Conservation (phyloP, 2,888 invertebrate genomes). For the Caenorhabditis doughertyi region DNA sequence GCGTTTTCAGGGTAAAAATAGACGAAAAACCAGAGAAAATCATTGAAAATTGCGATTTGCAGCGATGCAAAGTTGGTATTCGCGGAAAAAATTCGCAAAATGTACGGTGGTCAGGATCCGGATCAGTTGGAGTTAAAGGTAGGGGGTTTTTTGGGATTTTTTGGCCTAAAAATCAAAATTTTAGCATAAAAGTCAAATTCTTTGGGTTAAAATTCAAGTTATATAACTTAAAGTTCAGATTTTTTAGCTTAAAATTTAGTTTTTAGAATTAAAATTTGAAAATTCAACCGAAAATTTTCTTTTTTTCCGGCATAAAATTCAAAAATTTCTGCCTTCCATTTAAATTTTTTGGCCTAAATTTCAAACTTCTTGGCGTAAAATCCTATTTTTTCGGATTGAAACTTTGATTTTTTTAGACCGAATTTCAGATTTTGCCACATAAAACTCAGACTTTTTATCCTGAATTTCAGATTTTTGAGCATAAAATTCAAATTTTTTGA, state of each 20-base stretch:
- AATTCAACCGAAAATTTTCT: too few relatives aligned
- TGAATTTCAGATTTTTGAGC: background rate
- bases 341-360: background rate
- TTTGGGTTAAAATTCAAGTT: too few relatives aligned
- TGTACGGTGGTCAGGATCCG: background rate
- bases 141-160: background rate
- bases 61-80: conserved; percentile 16
- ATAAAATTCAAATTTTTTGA: conserved; percentile 1
- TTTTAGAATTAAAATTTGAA: background rate
- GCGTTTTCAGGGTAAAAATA: background rate
- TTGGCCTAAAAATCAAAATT: background rate
- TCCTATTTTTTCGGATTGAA: too few relatives aligned
- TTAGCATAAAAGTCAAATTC: background rate
- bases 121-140: conserved; percentile 3
- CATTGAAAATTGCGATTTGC: background rate
- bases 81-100: conserved; percentile 7
- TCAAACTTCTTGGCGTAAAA: background rate
- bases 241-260: too few relatives aligned
- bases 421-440: too few relatives aligned
- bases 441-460: too few relatives aligned
- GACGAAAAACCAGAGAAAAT: background rate
- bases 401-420: too few relatives aligned
- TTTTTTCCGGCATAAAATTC: too few relatives aligned
- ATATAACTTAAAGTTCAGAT: too few relatives aligned
- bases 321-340: too few relatives aligned